Evolutionary conservation across 2,113 vertebrate genomes (phyloP), one percentile per base, ranked within the genome.

Genomic region (Scalopus aquaticus): DNA sequence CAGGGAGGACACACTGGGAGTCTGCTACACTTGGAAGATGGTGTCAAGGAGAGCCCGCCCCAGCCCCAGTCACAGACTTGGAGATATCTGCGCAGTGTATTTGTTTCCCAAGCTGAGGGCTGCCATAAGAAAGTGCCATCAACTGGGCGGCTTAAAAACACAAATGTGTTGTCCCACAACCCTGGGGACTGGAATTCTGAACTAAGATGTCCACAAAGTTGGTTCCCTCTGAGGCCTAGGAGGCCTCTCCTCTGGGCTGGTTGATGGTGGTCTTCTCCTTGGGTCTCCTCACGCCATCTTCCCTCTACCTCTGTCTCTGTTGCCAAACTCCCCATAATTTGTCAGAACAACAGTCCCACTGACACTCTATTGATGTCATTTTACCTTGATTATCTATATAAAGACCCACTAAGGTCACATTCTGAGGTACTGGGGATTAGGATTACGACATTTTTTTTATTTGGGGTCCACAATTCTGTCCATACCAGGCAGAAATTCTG

Each of bases 1-100:
- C 1, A 4, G 15, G 16, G 46, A 35, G 46, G 6, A 0, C 17
- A 1, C 0, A 4, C 37, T 39, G 30, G 73, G 26, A 37, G 35
- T n/a, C 30, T 67, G n/a, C 51, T 30, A 15, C 3, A 11, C 4
- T 1, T 65, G 78, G 42, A 9, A 39, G 56, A 3, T 22, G n/a
- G n/a, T n/a, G n/a, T n/a, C n/a, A n/a, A n/a, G n/a, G n/a, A n/a
- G n/a, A 16, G 0, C 30, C 16, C 10, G 39, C 3, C 17, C 1
- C 44, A 54, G 12, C 35, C 24, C 49, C 7, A 73, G 51, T 39
- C 5, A 3, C 26, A 88, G 73, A 32, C 32, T 32, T 56, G 51
- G 17, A 3, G 82, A 15, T 64, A 2, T 16, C 46, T 15, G 13
- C 37, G 16, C 2, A 1, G 56, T 4, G 44, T 20, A 11, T 60